Evolutionary conservation across 2,113 vertebrate species (phyloP).

Genomic region (Dolichallabes microphthalmus): DNA sequence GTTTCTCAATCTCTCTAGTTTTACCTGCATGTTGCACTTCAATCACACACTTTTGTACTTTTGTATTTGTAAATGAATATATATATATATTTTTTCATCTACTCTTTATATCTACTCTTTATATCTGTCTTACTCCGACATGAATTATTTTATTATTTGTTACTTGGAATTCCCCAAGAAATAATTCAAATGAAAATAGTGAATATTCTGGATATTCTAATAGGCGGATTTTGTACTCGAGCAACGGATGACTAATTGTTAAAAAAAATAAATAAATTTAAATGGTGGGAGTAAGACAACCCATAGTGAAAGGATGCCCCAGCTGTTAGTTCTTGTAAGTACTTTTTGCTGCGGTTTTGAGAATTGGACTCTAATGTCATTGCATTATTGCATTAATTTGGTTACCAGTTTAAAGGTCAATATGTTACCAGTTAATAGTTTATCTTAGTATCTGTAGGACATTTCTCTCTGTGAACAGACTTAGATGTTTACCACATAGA

Average conservation of each 20-base stretch:
- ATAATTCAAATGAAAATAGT: neutral
- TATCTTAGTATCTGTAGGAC: neutral
- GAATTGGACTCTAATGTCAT: neutral
- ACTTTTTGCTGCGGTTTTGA: neutral
- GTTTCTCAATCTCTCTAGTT: neutral
- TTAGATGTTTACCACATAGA: neutral
- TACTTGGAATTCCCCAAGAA: neutral
- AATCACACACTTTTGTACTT: neutral
- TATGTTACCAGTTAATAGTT: neutral
- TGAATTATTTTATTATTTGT: neutral
- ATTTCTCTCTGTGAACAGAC: neutral
- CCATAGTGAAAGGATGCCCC: neutral
- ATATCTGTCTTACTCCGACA: neutral
- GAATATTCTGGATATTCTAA: slow-evolving; percentile 40
- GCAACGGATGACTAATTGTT: slow-evolving; percentile 64
- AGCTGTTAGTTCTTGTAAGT: neutral
- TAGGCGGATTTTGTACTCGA: slow-evolving; percentile 65
- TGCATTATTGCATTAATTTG: neutral
- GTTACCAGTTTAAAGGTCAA: neutral
- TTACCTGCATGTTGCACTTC: neutral
- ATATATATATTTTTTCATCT: too few relatives aligned
- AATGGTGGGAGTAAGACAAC: slow-evolving; percentile 36
- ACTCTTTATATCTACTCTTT: neutral
- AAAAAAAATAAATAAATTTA: too few relatives aligned
- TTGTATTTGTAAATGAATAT: neutral